Evolutionary conservation across 2,797 vertebrate species (phyloP).

Genomic region (Clangula hyemalis): DNA sequence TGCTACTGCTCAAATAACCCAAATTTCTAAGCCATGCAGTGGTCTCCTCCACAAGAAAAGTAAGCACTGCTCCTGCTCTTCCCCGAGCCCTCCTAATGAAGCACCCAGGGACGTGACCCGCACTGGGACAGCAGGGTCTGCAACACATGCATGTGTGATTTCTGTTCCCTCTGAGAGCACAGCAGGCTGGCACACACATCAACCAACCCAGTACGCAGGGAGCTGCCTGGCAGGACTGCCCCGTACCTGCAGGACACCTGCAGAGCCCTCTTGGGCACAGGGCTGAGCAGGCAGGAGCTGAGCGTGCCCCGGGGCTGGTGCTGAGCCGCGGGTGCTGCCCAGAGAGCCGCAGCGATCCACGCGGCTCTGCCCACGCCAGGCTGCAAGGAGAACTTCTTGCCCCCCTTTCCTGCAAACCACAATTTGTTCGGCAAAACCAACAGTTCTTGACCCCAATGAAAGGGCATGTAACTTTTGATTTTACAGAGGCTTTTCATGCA

Average conservation of each 20-base stretch:
- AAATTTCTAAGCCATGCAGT: fast-evolving
- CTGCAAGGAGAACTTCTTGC: background rate
- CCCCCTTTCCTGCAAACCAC: background rate
- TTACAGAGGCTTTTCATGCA: background rate
- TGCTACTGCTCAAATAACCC: no score
- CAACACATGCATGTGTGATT: fast-evolving
- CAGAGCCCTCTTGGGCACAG: background rate
- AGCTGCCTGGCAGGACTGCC: background rate
- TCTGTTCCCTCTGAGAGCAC: background rate
- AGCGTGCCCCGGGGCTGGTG: no score
- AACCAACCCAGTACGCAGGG: background rate
- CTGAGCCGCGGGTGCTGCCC: no score
- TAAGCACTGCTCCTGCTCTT: background rate
- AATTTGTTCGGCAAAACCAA: background rate
- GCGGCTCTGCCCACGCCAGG: background rate
- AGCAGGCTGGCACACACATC: background rate
- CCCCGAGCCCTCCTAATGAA: background rate
- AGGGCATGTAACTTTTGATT: conserved; percentile 15
- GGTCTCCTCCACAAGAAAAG: no score
- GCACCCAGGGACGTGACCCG: fast-evolving
- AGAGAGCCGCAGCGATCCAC: no score
- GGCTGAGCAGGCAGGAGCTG: background rate
- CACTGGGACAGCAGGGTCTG: no score
- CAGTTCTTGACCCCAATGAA: background rate
- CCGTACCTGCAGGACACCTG: background rate